Base-by-base conservation (phyloP, 2,888 invertebrate genomes). In the Eupithecia tripunctaria region DNA sequence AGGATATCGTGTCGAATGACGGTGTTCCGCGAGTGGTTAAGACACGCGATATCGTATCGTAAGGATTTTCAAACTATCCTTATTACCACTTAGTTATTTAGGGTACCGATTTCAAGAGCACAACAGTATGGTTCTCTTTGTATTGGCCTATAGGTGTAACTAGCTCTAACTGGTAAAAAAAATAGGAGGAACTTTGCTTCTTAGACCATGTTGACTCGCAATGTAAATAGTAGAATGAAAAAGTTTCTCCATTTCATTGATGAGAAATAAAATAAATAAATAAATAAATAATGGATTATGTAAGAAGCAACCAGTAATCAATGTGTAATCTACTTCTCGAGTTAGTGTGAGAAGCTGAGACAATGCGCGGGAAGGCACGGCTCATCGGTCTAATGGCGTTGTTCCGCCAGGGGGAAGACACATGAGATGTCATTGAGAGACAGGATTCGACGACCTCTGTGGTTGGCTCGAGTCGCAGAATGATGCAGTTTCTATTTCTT, bases 291-390 rank as follows among this genome's bases (percentile, higher is more conserved):
- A 70, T n/a, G 51, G n/a, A 70, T 73, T 76, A 79, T 78, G 75
- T 77, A 41, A 41, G 1, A 41, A 41, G 41, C 41, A 41, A 78
- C 51, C 21, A 51, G n/a, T 73, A 78, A 84, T 83, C 79, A 80
- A 77, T 73, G 78, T 81, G 77, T 78, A 75, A 85, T 85, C 82
- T 84, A 71, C 68, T 81, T 82, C 88, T 51, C 51, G 51, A 87
- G 89, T 47, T 47, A 47, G 18, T 90, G 91, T 92, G 92, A 90
- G 92, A 92, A 82, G 80, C 68, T 78, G 75, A 86, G 87, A 92
- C 91, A 92, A 91, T 89, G 85, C 84, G 82, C 86, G 88, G 91
- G 91, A 91, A 91, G 90, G 84, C 85, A 89, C 85, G 90, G 86
- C 87, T 87, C 90, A 91, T 91, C 88, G 88, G 86, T 85, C 87